phyloP scores from a whole-genome alignment of 1,140 invertebrate genomes.

The Stegodyphus dumicola region DNA sequence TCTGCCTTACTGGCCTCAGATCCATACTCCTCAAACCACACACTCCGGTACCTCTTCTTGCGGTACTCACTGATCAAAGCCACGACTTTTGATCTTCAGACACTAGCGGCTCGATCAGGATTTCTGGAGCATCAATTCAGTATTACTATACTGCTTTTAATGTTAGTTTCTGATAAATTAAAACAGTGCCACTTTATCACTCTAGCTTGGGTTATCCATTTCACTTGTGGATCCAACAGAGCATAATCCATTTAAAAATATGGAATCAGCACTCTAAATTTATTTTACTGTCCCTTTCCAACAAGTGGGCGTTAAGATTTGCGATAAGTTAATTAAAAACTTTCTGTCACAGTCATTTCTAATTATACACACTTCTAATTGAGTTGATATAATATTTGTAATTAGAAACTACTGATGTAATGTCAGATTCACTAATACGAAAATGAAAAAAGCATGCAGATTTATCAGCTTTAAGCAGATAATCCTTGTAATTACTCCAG shows the following conservation, averaged over 20 bases:
- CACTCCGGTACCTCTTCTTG: conserved; percentile 42
- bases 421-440: too few species aligned
- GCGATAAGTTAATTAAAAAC: too few species aligned
- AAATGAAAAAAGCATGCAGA: too few species aligned
- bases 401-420: too few species aligned
- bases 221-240: too few species aligned
- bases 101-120: neutral
- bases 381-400: too few species aligned
- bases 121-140: too few species aligned
- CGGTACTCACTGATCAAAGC: conserved; percentile 56
- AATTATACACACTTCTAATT: too few species aligned
- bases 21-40: conserved; percentile 51
- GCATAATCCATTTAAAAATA: neutral
- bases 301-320: too few species aligned
- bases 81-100: conserved; percentile 29
- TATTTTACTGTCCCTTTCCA: neutral
- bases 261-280: neutral
- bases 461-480: too few species aligned
- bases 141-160: neutral
- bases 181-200: neutral
- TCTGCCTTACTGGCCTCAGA: neutral
- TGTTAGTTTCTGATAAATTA: neutral
- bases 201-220: neutral
- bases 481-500: too few species aligned
- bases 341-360: too few species aligned